These are phyloP conservation scores for Hirudinaria manillensis DNA, from an alignment of 2,888 invertebrate genomes.

Conservation along the genomic window DNA sequence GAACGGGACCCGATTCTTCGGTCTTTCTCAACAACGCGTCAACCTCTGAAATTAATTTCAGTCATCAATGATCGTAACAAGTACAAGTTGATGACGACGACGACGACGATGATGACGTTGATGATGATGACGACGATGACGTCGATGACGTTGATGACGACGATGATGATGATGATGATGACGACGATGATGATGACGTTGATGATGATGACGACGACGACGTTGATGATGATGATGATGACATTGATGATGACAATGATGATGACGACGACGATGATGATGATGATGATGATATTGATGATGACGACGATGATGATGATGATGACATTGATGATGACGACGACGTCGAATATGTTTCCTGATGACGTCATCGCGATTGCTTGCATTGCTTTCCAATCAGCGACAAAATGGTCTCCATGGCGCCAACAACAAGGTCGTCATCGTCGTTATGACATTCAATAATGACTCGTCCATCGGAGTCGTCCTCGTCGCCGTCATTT, in stretches of 20 bases:
- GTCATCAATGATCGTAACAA: background rate
- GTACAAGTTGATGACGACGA: conserved; percentile 9
- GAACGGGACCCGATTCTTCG: conserved; percentile 19
- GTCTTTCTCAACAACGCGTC: background rate
- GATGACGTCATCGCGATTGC: background rate
- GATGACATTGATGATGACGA: conserved; percentile 9
- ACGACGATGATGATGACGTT: conserved; percentile 13
- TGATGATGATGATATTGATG: conserved; percentile 17
- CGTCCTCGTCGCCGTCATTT: background rate
- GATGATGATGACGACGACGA: conserved; percentile 11
- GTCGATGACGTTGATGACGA: conserved; percentile 7
- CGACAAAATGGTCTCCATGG: conserved; percentile 7
- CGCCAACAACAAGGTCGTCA: background rate
- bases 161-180: conserved; percentile 20
- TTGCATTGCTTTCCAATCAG: background rate
- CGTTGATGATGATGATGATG: conserved; percentile 15
- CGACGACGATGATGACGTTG: conserved; percentile 4
- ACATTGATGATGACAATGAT: background rate
- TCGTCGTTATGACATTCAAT: background rate
- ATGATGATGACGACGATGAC: conserved; percentile 11
- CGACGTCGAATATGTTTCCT: background rate
- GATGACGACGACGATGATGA: conserved; percentile 19
- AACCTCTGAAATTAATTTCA: conserved; percentile 39
- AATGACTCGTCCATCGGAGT: background rate
- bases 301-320: background rate